These are phyloP conservation scores for Theocolax elegans DNA, from an alignment of 1,140 invertebrate genomes.

Conservation along the genomic window DNA sequence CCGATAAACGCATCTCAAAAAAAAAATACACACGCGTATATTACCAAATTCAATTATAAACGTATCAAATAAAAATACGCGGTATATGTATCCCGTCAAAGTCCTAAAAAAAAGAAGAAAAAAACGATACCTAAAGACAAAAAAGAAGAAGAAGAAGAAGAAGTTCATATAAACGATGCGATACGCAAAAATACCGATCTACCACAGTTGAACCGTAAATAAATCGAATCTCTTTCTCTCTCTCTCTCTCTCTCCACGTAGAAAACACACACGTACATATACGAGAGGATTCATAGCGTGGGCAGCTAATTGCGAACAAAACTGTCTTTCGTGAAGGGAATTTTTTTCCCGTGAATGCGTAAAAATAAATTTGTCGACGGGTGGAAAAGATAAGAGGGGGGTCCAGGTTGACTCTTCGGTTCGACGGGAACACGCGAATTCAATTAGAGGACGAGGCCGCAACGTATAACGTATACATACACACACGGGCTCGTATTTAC, in stretches of 20 bases:
- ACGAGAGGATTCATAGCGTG: too few relatives aligned
- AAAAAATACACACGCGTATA: too few relatives aligned
- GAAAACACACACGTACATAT: constrained; percentile 26
- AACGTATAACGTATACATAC: too few relatives aligned
- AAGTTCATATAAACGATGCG: too few relatives aligned
- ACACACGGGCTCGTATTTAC: background rate
- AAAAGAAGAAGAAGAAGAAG: background rate
- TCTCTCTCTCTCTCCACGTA: too few relatives aligned
- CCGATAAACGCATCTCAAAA: too few relatives aligned
- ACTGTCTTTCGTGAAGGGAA: constrained; percentile 27
- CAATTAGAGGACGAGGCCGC: constrained; percentile 35
- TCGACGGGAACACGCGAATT: constrained; percentile 45
- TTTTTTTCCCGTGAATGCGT: constrained; percentile 19
- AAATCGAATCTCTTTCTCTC: constrained; percentile 17
- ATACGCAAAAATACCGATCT: too few relatives aligned
- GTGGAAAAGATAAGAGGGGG: constrained; percentile 17
- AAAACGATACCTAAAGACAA: background rate
- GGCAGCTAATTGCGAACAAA: constrained; percentile 41
- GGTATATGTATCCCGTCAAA: too few relatives aligned
- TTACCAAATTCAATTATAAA: too few relatives aligned
- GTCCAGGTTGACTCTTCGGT: too few relatives aligned
- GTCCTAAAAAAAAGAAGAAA: constrained; percentile 7
- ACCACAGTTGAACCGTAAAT: background rate
- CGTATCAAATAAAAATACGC: too few relatives aligned
- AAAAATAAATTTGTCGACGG: constrained; percentile 44